phyloP scores from a whole-genome alignment of 1,140 invertebrate species.

The Meteorus sp. region DNA sequence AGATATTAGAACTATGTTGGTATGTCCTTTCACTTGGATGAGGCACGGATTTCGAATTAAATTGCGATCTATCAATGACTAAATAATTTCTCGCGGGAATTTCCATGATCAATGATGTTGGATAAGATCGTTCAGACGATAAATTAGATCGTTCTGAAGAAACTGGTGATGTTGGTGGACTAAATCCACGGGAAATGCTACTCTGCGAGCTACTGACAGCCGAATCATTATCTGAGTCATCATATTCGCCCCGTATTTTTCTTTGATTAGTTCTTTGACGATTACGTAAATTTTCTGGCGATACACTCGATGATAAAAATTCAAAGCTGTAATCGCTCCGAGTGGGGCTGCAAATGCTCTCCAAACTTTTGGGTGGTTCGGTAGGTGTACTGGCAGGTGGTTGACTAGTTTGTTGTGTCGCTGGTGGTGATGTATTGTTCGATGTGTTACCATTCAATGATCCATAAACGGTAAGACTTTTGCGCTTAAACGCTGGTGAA shows the following conservation, averaged over 20 bases:
- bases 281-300: conserved; percentile 39
- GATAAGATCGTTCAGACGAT: conserved; percentile 46
- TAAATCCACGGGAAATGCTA: conserved; percentile 70
- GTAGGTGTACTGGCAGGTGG: conserved; percentile 23
- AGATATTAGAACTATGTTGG: conserved; percentile 51
- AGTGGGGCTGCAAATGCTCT: conserved; percentile 65
- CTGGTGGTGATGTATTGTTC: conserved; percentile 16
- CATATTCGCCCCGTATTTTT: conserved; percentile 53
- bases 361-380: conserved; percentile 62
- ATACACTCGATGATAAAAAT: conserved; percentile 44
- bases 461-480: conserved; percentile 70
- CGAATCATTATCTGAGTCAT: conserved; percentile 85
- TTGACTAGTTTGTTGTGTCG: conserved; percentile 31
- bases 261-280: conserved; percentile 31
- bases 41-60: conserved; percentile 7
- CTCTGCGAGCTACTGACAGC: conserved; percentile 77
- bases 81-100: conserved; percentile 29
- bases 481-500: conserved; percentile 81
- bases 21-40: conserved; percentile 55
- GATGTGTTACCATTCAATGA: conserved; percentile 46
- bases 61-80: conserved; percentile 18
- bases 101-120: conserved; percentile 39
- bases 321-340: conserved; percentile 61
- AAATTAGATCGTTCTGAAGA: conserved; percentile 50
- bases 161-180: conserved; percentile 63